Conservation (phyloP, 2,113 vertebrate species). For the Odocoileus virginianus region DNA sequence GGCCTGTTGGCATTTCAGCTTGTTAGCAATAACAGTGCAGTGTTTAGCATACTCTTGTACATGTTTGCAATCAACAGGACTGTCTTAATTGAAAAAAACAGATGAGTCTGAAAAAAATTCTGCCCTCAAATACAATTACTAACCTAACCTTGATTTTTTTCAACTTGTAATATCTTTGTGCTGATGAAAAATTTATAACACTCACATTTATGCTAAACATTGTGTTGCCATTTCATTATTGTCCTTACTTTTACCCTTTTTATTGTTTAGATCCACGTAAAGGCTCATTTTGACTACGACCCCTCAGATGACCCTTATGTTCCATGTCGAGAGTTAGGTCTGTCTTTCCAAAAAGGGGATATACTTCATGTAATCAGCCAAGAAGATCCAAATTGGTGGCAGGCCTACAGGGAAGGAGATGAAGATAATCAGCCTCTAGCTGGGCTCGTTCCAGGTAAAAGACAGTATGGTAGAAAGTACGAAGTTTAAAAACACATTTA, state of each 20-base stretch:
- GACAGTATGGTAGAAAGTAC: neutral
- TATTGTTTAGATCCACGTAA: constrained; percentile 90
- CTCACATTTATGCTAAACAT: neutral
- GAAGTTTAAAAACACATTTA: neutral
- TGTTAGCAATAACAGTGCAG: neutral
- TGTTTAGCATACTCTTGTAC: neutral
- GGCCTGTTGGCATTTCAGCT: neutral
- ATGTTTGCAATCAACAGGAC: neutral
- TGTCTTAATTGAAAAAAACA: neutral
- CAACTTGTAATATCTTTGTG: constrained; percentile 13
- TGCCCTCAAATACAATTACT: neutral
- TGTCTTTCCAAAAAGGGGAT: constrained; percentile 96
- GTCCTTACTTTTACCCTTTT: neutral
- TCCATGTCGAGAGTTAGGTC: constrained; percentile 93
- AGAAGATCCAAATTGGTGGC: constrained; percentile 98
- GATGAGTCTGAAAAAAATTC: constrained; percentile 22
- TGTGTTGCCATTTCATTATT: neutral
- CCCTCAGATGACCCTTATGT: constrained; percentile 95
- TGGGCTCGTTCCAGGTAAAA: constrained; percentile 94
- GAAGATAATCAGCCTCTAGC: constrained; percentile 95
- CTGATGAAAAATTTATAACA: neutral
- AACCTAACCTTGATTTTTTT: neutral
- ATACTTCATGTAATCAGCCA: constrained; percentile 97
- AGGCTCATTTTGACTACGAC: constrained; percentile 96
- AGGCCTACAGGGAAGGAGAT: constrained; percentile 95